These are phyloP conservation scores for Helicoverpa assulta DNA, from an alignment of 2,888 invertebrate genomes.

Conservation along the genomic window DNA sequence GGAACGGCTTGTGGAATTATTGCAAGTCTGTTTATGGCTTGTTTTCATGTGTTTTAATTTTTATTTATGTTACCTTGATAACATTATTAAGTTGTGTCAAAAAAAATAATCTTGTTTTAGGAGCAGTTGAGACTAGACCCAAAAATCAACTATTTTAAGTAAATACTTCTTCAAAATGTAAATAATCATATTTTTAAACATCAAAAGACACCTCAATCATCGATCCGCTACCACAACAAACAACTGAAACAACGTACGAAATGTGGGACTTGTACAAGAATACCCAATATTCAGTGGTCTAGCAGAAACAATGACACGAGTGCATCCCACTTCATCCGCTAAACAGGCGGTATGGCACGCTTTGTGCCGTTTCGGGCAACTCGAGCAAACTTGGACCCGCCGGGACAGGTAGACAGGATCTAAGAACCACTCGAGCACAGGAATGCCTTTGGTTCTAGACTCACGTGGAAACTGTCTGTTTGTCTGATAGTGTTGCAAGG, in stretches of 20 bases:
- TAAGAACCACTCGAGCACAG: slow-evolving; percentile 71
- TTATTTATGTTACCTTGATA: no score
- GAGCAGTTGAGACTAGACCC: no score
- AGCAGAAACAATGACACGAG: slow-evolving; percentile 52
- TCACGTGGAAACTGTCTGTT: slow-evolving; percentile 59
- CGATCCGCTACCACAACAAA: background rate
- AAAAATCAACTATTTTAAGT: no score
- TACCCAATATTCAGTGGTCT: slow-evolving; percentile 49
- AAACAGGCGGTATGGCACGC: slow-evolving; percentile 79
- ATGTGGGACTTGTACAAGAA: slow-evolving; percentile 27
- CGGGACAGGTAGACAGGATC: slow-evolving; percentile 58
- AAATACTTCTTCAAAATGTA: no score
- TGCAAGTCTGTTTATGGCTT: background rate
- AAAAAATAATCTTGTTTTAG: no score
- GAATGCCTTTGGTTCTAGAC: slow-evolving; percentile 71
- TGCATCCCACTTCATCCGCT: slow-evolving; percentile 54
- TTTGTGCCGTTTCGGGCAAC: slow-evolving; percentile 72
- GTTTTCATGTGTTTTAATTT: no score
- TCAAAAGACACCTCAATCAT: no score
- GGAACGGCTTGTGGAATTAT: slow-evolving; percentile 1
- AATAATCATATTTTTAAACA: no score
- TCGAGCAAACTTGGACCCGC: slow-evolving; percentile 56
- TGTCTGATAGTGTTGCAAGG: slow-evolving; percentile 27
- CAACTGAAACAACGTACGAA: background rate
- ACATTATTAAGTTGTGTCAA: no score